Evolutionary conservation across 2,797 vertebrate genomes (phyloP), one percentile per base, ranked within the genome.

Genomic region (Pantherophis alleghaniensis): DNA sequence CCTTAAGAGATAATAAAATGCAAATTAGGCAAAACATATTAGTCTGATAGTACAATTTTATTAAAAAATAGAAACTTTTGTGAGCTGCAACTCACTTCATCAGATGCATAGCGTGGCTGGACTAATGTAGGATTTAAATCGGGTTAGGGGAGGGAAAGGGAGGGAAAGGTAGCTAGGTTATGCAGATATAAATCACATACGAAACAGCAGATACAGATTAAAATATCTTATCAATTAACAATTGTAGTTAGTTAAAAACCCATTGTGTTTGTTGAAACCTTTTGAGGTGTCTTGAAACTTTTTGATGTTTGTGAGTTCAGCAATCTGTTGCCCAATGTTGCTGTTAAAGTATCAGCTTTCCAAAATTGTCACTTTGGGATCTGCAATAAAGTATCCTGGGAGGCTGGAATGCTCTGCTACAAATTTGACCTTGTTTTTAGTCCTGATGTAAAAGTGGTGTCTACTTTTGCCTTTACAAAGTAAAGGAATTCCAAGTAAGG

Each of bases 1-100:
- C 4, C 87, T 79, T 94, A 91, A 59, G 90, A 93, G 89, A n/a
- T 22, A 89, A 1, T 11, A 53, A 57, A 94, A 95, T 88, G n/a
- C 61, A 1, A 79, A 20, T 32, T 57, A 7, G n/a, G 32, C 90
- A 93, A 92, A 94, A 9, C 59, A 79, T 24, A 92, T 10, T 79
- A 42, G 32, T 37, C 16, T 20, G 7, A 18, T 18, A 20, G 2
- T 16, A 74, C 16, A 0, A 42, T 79, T 74, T 79, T 42, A 79
- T 79, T 79, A 79, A 42, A 74, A 42, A 16, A 37, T 16, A 20
- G 69, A 42, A 79, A 37, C 69, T 42, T 20, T 79, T 79, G 32
- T 79, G 7, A 79, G 32, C 69, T 79, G 32, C 69, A 79, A 37
- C 32, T 79, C 69, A 42, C 32, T 79, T 79, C 32, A 79, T 42